These are phyloP conservation scores for Synergus umbraculus DNA, from an alignment of 2,888 invertebrate species.

Conservation along the genomic window DNA sequence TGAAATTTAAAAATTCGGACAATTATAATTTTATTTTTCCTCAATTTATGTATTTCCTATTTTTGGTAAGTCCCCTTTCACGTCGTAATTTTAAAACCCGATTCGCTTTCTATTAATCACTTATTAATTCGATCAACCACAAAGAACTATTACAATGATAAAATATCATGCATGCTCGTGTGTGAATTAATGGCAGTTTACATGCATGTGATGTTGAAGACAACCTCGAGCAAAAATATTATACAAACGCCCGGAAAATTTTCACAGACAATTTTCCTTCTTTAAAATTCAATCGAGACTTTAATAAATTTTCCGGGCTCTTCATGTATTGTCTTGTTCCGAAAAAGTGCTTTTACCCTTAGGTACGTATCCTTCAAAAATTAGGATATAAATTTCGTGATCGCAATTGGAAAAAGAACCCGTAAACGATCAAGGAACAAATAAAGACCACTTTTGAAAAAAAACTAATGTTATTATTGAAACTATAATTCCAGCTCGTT, in stretches of 20 bases:
- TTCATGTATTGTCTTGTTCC: neutral
- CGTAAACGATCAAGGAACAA: conserved; percentile 56
- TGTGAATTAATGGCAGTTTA: conserved; percentile 31
- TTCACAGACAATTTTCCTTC: neutral
- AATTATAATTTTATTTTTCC: too few species aligned
- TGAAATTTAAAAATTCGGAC: too few species aligned
- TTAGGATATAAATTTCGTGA: neutral
- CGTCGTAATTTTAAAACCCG: neutral
- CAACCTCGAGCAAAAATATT: conserved; percentile 12
- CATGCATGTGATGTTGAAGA: conserved; percentile 18
- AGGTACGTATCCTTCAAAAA: conserved; percentile 40
- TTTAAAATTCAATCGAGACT: neutral
- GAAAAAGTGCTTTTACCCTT: conserved; percentile 15
- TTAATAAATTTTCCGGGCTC: conserved; percentile 3
- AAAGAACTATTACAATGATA: conserved; percentile 38
- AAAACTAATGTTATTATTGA: conserved; percentile 70
- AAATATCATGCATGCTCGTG: conserved; percentile 21
- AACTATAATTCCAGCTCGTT: conserved; percentile 67
- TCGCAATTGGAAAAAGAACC: neutral
- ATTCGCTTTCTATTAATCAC: conserved; percentile 31
- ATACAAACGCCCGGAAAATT: conserved; percentile 12
- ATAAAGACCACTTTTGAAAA: conserved; percentile 63
- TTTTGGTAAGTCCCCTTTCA: too few species aligned
- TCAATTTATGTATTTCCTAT: too few species aligned
- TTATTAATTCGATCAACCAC: conserved; percentile 31